phyloP scores from a whole-genome alignment of 2,888 invertebrate species.

The Oscheius myriophilus region DNA sequence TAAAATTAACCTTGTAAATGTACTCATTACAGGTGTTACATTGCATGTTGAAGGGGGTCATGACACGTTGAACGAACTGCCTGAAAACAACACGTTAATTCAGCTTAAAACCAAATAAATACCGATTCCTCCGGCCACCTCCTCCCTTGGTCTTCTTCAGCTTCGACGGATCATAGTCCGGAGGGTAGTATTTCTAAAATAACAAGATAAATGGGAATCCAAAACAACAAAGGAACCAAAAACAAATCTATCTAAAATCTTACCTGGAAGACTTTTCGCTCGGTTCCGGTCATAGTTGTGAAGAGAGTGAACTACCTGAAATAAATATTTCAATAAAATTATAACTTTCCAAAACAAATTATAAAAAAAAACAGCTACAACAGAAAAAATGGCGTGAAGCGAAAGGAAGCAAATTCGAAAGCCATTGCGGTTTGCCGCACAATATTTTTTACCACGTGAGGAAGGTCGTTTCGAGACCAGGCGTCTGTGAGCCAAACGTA shows the following conservation, averaged over 20 bases:
- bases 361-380: no score
- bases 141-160: slow-evolving; percentile 95
- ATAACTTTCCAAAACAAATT: no score
- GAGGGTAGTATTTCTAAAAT: slow-evolving; percentile 97
- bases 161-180: slow-evolving; percentile 99
- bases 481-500: no score
- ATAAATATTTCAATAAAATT: no score
- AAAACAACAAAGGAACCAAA: slow-evolving; percentile 31
- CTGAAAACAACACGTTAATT: slow-evolving; percentile 73
- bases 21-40: slow-evolving; percentile 99
- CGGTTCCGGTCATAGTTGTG: slow-evolving; percentile 69
- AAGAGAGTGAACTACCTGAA: no score
- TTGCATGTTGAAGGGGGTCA: slow-evolving; percentile 99
- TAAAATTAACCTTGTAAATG: slow-evolving; percentile 82
- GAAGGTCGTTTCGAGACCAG: no score
- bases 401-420: no score
- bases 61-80: slow-evolving; percentile 95
- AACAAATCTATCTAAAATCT: neutral
- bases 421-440: no score
- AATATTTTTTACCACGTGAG: no score
- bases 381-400: no score
- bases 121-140: slow-evolving; percentile 79
- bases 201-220: neutral
- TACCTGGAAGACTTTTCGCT: slow-evolving; percentile 70
- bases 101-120: neutral